Conservation (phyloP, 1,140 invertebrate species). For the Danaus melanippus region DNA sequence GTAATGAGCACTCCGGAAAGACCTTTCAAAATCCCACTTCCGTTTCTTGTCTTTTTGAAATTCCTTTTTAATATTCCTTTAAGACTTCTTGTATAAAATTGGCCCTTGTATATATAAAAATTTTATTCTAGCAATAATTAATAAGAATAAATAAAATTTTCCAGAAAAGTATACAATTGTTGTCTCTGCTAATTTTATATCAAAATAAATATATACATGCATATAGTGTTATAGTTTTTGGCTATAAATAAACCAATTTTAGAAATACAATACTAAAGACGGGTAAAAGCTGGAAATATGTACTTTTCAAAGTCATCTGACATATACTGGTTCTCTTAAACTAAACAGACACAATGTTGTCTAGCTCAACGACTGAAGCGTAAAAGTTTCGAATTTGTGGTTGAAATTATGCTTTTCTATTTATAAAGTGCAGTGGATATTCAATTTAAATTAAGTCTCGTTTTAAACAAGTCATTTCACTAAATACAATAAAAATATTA, state of each 20-base stretch:
- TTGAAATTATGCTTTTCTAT: slow-evolving; percentile 29
- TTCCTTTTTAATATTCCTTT: slow-evolving; percentile 27
- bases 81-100: neutral
- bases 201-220: too few species aligned
- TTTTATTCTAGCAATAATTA: too few species aligned
- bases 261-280: too few species aligned
- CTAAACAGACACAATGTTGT: slow-evolving; percentile 49
- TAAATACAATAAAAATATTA: slow-evolving; percentile 4
- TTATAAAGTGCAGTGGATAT: slow-evolving; percentile 12
- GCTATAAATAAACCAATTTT: too few species aligned
- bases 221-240: too few species aligned
- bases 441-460: too few species aligned
- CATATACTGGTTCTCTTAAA: slow-evolving; percentile 47
- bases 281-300: slow-evolving; percentile 32
- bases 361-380: slow-evolving; percentile 32
- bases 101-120: too few species aligned
- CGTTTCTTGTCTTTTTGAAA: slow-evolving; percentile 30
- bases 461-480: too few species aligned
- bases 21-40: slow-evolving; percentile 35
- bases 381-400: slow-evolving; percentile 41
- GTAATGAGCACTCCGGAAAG: slow-evolving; percentile 50
- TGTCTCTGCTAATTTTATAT: too few species aligned
- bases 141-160: too few species aligned
- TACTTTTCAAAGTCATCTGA: slow-evolving; percentile 46
- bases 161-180: too few species aligned